Percentiles rank a stretch among this genome's conserved stretches.
Evolutionary conservation across 2,113 vertebrate genomes (phyloP).

Genomic region (Hippocampus zosterae): DNA sequence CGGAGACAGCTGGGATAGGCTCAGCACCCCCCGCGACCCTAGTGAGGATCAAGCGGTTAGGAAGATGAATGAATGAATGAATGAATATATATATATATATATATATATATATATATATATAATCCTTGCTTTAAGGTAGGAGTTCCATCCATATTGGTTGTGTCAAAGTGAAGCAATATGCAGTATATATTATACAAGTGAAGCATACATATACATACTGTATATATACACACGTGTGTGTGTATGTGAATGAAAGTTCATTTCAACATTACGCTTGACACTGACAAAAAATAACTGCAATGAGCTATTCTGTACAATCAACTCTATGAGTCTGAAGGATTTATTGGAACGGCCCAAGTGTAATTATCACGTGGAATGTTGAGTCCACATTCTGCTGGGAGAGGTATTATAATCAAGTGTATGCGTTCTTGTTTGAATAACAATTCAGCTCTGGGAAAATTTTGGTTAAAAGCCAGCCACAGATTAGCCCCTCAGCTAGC

Average conservation of each 20-base stretch:
- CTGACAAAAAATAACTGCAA: neutral
- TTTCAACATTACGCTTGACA: neutral
- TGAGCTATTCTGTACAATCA: neutral
- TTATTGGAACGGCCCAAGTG: neutral
- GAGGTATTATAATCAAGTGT: constrained; percentile 16
- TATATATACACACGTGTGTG: too few relatives aligned
- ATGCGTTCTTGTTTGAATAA: constrained; percentile 21
- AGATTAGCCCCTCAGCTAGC: constrained; percentile 33
- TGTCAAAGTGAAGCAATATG: too few relatives aligned
- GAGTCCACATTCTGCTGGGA: neutral
- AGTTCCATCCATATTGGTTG: too few relatives aligned
- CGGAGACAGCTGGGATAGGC: too few relatives aligned
- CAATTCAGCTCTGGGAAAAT: constrained; percentile 24
- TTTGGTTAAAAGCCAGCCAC: constrained; percentile 24
- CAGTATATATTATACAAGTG: too few relatives aligned
- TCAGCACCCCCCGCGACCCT: too few relatives aligned
- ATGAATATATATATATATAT: too few relatives aligned
- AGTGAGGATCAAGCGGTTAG: too few relatives aligned
- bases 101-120: too few relatives aligned
- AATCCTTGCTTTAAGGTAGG: too few relatives aligned
- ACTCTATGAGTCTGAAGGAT: neutral
- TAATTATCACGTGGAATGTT: constrained; percentile 4
- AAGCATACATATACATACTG: too few relatives aligned
- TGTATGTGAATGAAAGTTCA: neutral
- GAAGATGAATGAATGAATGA: too few relatives aligned